Conservation (phyloP, 2,113 vertebrate genomes). For the Eonycteris spelaea region DNA sequence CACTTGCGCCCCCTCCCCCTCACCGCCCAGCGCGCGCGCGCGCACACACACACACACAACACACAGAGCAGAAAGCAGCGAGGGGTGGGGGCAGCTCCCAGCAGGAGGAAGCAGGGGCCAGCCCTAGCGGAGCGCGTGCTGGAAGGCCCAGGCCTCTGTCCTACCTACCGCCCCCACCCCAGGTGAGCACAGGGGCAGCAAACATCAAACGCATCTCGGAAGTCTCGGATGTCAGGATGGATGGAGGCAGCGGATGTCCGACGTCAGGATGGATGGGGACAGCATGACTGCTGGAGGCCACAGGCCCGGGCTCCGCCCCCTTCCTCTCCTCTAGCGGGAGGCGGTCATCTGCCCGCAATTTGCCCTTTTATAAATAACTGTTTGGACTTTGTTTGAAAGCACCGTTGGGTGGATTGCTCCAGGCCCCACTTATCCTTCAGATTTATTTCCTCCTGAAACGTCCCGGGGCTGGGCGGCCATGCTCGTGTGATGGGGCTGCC, state of each 20-base stretch:
- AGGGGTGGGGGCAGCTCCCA: neutral
- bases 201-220: neutral
- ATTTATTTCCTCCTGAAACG: neutral
- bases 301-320: neutral
- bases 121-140: fast-evolving
- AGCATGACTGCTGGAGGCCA: fast-evolving
- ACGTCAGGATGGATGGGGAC: neutral
- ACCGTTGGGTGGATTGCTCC: neutral
- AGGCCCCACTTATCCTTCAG: neutral
- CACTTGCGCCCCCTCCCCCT: fast-evolving
- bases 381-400: neutral
- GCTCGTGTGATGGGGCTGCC: neutral
- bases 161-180: neutral
- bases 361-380: neutral
- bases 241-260: too few relatives aligned
- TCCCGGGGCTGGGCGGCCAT: neutral
- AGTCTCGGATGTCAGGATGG: too few relatives aligned
- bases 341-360: neutral
- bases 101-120: neutral
- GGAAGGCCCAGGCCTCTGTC: neutral
- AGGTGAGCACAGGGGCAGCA: neutral
- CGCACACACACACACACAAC: too few relatives aligned
- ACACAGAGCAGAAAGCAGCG: neutral
- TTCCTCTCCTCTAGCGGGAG: neutral
- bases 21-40: too few relatives aligned